Conservation (phyloP, 2,888 invertebrate species). For the Masnerella sp. region DNA sequence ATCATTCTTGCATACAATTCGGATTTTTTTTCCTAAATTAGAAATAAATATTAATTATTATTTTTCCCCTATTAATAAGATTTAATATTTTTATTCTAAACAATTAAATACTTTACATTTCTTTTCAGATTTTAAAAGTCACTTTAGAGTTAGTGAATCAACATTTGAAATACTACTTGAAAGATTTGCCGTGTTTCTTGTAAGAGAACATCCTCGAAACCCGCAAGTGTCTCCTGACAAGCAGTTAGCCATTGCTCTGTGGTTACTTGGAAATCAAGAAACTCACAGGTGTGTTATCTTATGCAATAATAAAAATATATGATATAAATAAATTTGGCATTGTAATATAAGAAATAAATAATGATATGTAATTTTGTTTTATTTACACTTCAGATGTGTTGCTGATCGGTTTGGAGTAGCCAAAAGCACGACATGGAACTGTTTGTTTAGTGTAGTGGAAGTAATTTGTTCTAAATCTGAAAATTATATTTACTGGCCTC, state of each 20-base stretch:
- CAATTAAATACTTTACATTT: no score
- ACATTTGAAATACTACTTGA: conserved; percentile 9
- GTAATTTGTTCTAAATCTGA: background rate
- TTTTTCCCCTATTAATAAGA: background rate
- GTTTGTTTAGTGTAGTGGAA: conserved; percentile 1
- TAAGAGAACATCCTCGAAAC: conserved; percentile 1
- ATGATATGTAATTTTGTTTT: conserved; percentile 1
- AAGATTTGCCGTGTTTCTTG: background rate
- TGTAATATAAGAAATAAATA: background rate
- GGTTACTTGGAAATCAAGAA: conserved; percentile 21
- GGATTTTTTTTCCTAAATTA: background rate
- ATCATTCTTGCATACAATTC: no score
- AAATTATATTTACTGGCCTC: conserved; percentile 5
- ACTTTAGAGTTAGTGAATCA: conserved; percentile 6
- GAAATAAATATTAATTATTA: background rate
- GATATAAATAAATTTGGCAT: background rate
- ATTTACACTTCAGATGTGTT: conserved; percentile 7
- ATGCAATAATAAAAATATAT: background rate
- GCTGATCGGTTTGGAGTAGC: conserved; percentile 20
- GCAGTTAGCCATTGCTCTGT: conserved; percentile 8
- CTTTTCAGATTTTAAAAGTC: conserved; percentile 15
- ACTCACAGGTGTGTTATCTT: conserved; percentile 7
- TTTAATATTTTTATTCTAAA: no score
- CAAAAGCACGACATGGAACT: conserved; percentile 4
- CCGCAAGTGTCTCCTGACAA: conserved; percentile 8